Evolutionary conservation across 2,888 invertebrate species (phyloP), one percentile per base, ranked within the genome.

Genomic region (Ormyrus rosae): DNA sequence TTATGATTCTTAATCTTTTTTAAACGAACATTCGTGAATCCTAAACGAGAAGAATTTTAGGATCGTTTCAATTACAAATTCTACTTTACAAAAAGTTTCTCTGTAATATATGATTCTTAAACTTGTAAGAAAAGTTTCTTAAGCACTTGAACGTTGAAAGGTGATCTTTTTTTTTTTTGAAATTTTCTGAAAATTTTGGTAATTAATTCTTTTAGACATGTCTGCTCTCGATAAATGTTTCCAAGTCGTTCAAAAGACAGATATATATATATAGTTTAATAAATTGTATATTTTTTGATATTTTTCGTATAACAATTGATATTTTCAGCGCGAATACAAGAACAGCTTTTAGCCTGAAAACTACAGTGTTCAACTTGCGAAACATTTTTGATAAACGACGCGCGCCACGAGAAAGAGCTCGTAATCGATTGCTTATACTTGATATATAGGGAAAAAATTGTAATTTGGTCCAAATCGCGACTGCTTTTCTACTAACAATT

Each of bases 401-500:
- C 63, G 64, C 51, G 64, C 34, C 64, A 82, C 75, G 70, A 70
- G 81, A 76, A 76, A 80, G 63, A 70, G 5, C 60, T 69, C 64
- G 61, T 68, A n/a, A n/a, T 60, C 45, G 70, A 77, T 79, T 63
- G 75, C 34, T 55, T 70, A 68, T 70, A 68, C 61, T 80, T 77
- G 50, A 77, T 64, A 69, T 72, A 13, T 56, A 11, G 48, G 63
- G 84, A 78, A 79, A 82, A 83, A 83, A 11, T 11, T 46, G 63
- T 81, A 84, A 81, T 74, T 86, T 86, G 85, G 85, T 86, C 85
- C 85, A 83, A 84, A 85, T 85, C 69, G 50, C 81, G 81, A 81
- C 77, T 81, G 68, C 8, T 45, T 34, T 68, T 80, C 67, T 81
- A 83, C 76, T 76, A 80, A 80, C 75, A n/a, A 75, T 83, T 83